phyloP scores from a whole-genome alignment of 2,113 vertebrate genomes.

The Callionymus lyra region DNA sequence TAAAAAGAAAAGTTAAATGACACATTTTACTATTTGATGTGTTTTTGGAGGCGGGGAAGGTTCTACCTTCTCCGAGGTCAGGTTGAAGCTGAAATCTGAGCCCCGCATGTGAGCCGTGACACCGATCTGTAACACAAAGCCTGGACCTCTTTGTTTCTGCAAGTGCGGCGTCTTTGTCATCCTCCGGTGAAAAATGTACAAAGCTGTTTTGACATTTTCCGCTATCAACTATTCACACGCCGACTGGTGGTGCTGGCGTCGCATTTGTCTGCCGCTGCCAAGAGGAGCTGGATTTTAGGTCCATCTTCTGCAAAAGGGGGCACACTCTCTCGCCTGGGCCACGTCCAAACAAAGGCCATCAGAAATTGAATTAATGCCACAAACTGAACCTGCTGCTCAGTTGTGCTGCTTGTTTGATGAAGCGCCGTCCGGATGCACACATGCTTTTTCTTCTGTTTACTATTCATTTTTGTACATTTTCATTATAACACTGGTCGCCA shows the following conservation, averaged over 20 bases:
- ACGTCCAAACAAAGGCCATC: conserved; percentile 3
- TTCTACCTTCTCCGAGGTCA: conserved; percentile 5
- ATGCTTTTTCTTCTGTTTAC: too few species aligned
- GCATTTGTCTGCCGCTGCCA: conserved; percentile 40
- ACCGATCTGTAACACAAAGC: conserved; percentile 20
- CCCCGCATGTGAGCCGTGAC: conserved; percentile 30
- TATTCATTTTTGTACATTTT: too few species aligned
- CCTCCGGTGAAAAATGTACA: conserved; percentile 27
- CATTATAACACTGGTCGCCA: too few species aligned
- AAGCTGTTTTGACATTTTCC: conserved; percentile 45
- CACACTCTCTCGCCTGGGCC: conserved; percentile 42
- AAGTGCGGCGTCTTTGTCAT: conserved; percentile 27
- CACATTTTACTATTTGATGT: too few species aligned
- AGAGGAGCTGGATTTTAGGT: conserved; percentile 42
- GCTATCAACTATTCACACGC: conserved; percentile 35
- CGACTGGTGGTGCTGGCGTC: conserved; percentile 28
- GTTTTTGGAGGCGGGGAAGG: too few species aligned
- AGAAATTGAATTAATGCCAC: not conserved
- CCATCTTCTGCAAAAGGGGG: conserved; percentile 27
- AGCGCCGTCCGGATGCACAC: too few species aligned
- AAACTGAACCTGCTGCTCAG: not conserved
- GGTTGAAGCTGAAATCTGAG: conserved; percentile 18
- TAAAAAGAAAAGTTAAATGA: too few species aligned
- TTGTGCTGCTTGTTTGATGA: too few species aligned
- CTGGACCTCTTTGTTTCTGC: conserved; percentile 21